A percentile compares a stretch with the other conserved stretches of the same genome.
phyloP scores from a whole-genome alignment of 2,797 vertebrate species.

The Myoxocephalus aenaeus region DNA sequence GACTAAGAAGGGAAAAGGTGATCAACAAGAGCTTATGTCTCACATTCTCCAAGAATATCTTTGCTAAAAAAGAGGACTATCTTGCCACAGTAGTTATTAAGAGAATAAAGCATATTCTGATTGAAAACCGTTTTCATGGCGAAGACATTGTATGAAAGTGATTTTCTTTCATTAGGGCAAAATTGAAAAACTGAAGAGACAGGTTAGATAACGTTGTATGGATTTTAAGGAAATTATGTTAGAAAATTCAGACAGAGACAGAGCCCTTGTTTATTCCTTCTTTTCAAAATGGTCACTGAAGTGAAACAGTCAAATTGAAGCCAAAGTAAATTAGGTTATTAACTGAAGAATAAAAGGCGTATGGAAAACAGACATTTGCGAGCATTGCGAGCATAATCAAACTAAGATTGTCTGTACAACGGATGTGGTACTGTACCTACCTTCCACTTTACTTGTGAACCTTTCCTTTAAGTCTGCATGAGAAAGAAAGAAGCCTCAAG shows the following conservation, averaged over 20 bases:
- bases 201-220: conserved; percentile 21
- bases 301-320: conserved; percentile 52
- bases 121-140: conserved; percentile 41
- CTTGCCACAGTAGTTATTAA: conserved; percentile 14
- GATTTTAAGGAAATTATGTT: conserved; percentile 5
- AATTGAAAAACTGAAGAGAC: conserved; percentile 41
- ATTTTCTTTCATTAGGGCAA: conserved; percentile 29
- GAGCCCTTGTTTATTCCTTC: conserved; percentile 46
- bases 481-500: conserved; percentile 14
- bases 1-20: conserved; percentile 14
- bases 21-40: conserved; percentile 17
- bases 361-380: not conserved
- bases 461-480: conserved; percentile 68
- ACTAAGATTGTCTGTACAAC: not conserved
- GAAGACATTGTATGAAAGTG: conserved; percentile 15
- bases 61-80: not conserved
- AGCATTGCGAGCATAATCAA: not conserved
- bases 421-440: conserved; percentile 55
- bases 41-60: not conserved
- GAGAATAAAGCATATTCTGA: conserved; percentile 25
- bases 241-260: conserved; percentile 13
- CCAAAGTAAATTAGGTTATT: conserved; percentile 12
- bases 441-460: conserved; percentile 75
- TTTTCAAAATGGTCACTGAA: conserved; percentile 49
- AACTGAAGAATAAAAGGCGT: conserved; percentile 16